Percentiles rank a stretch among this genome's conserved stretches.
phyloP scores from a whole-genome alignment of 2,888 invertebrate genomes.

The Eumacrocentrus americanus region DNA sequence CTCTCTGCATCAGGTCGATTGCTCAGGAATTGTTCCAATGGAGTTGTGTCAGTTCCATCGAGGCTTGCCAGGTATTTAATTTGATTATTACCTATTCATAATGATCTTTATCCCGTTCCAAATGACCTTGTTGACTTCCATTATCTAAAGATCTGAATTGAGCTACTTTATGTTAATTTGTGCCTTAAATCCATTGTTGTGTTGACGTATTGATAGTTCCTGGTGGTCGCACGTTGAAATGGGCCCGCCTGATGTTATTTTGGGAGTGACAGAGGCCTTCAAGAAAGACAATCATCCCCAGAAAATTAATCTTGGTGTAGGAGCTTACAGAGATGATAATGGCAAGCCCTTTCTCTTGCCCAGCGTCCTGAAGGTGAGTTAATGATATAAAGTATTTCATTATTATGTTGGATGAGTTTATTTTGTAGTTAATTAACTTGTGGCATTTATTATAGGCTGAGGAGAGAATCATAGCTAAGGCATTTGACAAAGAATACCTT shows the following conservation, averaged over 20 bases:
- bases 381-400: not conserved
- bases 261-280: conserved; percentile 96
- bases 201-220: conserved; percentile 65
- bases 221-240: conserved; percentile 90
- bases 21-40: conserved; percentile 41
- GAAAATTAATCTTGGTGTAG: conserved; percentile 96
- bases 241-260: conserved; percentile 98
- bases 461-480: conserved; percentile 70
- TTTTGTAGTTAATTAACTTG: not conserved
- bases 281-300: conserved; percentile 88
- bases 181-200: not conserved
- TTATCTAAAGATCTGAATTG: not conserved
- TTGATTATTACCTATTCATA: not conserved
- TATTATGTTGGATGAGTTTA: not conserved
- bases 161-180: not conserved
- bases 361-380: conserved; percentile 74
- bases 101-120: not conserved
- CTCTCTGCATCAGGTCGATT: conserved; percentile 33
- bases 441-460: conserved; percentile 74
- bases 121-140: not conserved
- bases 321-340: conserved; percentile 96
- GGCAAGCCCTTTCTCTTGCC: conserved; percentile 96
- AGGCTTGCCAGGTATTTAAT: conserved; percentile 42
- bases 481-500: conserved; percentile 92
- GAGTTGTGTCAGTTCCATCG: conserved; percentile 29